Evolutionary conservation across 2,113 vertebrate genomes (phyloP), one percentile per base, ranked within the genome.

Genomic region (Alethe diademata): DNA sequence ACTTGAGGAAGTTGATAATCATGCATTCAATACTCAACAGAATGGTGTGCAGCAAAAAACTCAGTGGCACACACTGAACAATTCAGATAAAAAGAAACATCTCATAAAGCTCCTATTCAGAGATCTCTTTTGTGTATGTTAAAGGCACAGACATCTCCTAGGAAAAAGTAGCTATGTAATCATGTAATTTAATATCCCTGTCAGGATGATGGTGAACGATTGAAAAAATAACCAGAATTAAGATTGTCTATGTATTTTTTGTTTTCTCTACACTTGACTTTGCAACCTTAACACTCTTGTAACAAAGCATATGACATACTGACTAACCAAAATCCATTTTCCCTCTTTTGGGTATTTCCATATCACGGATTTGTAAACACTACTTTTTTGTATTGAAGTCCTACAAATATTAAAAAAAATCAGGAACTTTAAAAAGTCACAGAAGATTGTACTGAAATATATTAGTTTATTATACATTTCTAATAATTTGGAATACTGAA

Each of bases 31-130:
- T 22, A 36, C 67, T 51, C 75, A 62, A 48, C 62, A 78, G 90
- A 90, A 86, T 58, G 47, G 50, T 40, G 85, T 40, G 71, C 78
- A 82, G 66, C 87, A 92, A 94, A 85, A 47, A 96, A 87, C 33
- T 88, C 93, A 36, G 56, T 20, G 62, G 38, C 15, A 50, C 45
- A 79, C 81, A 58, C 47, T 60, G 51, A 86, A 81, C 67, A 94
- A 86, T 71, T 90, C 60, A 83, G 75, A 86, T 78, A 56, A 90
- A 93, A 92, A 93, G 79, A 84, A 95, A 90, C 56, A 94, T 92
- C 90, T 95, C 90, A 88, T 90, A 93, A 73, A 82, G 90, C 90
- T 94, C 38, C 84, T 81, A 83, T 91, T 93, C 74, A 95, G 60
- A 1, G 0, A 8, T 62, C 35, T 64, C 90, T 83, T 79, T 90